Conservation (phyloP, 1,140 invertebrate genomes). For the Drosophila kurseongensis region DNA sequence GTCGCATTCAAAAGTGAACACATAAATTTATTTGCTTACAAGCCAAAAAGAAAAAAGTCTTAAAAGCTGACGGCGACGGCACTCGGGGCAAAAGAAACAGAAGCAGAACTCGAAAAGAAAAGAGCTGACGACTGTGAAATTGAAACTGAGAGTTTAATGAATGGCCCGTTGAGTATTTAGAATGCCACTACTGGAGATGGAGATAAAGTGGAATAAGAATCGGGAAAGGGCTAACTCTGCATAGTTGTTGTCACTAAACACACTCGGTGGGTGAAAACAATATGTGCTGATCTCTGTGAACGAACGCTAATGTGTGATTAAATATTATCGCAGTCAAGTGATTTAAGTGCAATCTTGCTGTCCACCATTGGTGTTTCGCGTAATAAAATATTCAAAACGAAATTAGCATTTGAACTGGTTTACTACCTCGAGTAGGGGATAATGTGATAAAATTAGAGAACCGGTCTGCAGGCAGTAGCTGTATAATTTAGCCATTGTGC, state of each 20-base stretch:
- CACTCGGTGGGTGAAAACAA: background rate
- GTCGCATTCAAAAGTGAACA: constrained; percentile 49
- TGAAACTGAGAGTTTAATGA: constrained; percentile 56
- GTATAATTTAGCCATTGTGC: constrained; percentile 62
- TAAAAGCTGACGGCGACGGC: constrained; percentile 24
- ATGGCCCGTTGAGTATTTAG: constrained; percentile 36
- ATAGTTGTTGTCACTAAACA: constrained; percentile 18
- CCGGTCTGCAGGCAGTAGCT: constrained; percentile 59
- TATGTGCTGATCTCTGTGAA: constrained; percentile 13
- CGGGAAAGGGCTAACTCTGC: background rate
- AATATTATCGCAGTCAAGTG: constrained; percentile 25
- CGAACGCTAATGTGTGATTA: constrained; percentile 25
- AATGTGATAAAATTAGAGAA: constrained; percentile 30
- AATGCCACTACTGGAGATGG: constrained; percentile 31
- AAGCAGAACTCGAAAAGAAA: constrained; percentile 37
- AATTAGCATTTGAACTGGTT: constrained; percentile 47
- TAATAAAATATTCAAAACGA: constrained; percentile 21
- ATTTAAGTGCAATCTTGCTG: constrained; percentile 46
- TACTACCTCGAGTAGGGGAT: constrained; percentile 2
- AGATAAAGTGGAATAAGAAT: constrained; percentile 6
- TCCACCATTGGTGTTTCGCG: constrained; percentile 40
- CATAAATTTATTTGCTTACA: constrained; percentile 58
- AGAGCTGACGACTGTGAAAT: constrained; percentile 47
- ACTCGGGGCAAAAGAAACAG: constrained; percentile 32
- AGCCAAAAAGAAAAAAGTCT: constrained; percentile 40